Percentiles rank a stretch among this genome's conserved stretches.
These are phyloP conservation scores for Drosophila pachea DNA, from an alignment of 1,140 invertebrate species.

Conservation along the genomic window DNA sequence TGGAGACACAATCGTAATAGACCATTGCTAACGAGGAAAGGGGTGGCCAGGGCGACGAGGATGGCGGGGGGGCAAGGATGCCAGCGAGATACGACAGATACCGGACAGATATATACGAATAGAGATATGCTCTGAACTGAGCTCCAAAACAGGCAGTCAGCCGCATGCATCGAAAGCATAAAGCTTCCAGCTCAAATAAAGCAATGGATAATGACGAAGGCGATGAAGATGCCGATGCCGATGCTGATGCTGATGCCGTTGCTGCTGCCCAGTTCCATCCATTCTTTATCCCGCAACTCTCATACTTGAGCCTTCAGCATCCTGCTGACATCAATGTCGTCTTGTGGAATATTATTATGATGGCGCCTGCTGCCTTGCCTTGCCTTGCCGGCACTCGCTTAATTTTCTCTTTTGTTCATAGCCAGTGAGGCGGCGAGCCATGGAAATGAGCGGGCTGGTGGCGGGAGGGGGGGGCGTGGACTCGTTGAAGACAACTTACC, in stretches of 20 bases:
- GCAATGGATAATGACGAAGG: constrained; percentile 36
- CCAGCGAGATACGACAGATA: constrained; percentile 4
- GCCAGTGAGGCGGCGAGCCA: constrained; percentile 37
- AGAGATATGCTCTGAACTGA: constrained; percentile 15
- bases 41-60: constrained; percentile 10
- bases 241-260: constrained; percentile 6
- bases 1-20: constrained; percentile 69
- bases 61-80: not conserved
- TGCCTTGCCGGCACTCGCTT: constrained; percentile 62
- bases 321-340: constrained; percentile 52
- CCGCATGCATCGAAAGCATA: constrained; percentile 56
- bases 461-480: not conserved
- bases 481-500: constrained; percentile 18
- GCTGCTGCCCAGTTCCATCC: constrained; percentile 9
- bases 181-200: constrained; percentile 58
- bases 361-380: constrained; percentile 69
- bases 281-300: constrained; percentile 13
- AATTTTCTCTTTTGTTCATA: constrained; percentile 72
- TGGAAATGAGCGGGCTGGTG: not conserved
- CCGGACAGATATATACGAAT: constrained; percentile 15
- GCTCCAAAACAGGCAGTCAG: constrained; percentile 53
- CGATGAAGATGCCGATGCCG: constrained; percentile 1
- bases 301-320: constrained; percentile 26
- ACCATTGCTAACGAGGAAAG: constrained; percentile 67
- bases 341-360: constrained; percentile 75